Base-by-base conservation (phyloP, 2,113 vertebrate genomes). In the Paradoxurus hermaphroditus region DNA sequence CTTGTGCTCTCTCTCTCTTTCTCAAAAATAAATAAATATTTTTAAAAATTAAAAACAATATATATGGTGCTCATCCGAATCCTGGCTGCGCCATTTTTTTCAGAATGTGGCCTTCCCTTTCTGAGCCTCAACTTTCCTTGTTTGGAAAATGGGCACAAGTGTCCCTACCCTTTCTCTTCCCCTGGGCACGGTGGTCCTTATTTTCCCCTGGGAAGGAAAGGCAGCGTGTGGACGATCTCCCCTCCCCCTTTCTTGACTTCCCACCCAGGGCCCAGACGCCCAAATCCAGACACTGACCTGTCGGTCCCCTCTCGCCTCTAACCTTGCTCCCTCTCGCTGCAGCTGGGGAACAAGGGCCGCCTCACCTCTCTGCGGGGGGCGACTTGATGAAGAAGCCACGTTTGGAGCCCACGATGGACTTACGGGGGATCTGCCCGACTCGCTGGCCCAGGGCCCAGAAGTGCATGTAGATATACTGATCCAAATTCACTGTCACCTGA, bases 391-490 rank as follows among this genome's bases (percentile, higher is more conserved):
- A 98, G 95, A 98, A 97, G 79, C 95, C 95, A 16, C 96, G 89
- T 85, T 87, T 95, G 92, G 96, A 95, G 67, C 95, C 97, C 93
- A 97, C 72, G 34, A 88, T 97, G 94, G 98, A 95, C 92, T 97
- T 97, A 1, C 56, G 96, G 14, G 98, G 96, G 67, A 98, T 96
- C 41, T 94, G 97, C 70, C 98, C 98, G 0, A 98, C 72, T 46
- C 98, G 95, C 91, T 98, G 98, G 90, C 98, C 98, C 73, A 99
- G 97, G 44, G 98, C 98, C 98, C 98, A 99, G 97, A 98, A 99
- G 3, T 94, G 97, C 51, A 98, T 98, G 91, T 98, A 98, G 94
- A 98, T 94, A 4, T 99, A 99, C 56, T 98, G 98, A 65, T 98
- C 98, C 96, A 99, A 92, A 82, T 98, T 98, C 34, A 98, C 83